These are phyloP conservation scores for Stichodactyla helianthus DNA, from an alignment of 64 coral and sea anemone genomes.

Conservation along the genomic window DNA sequence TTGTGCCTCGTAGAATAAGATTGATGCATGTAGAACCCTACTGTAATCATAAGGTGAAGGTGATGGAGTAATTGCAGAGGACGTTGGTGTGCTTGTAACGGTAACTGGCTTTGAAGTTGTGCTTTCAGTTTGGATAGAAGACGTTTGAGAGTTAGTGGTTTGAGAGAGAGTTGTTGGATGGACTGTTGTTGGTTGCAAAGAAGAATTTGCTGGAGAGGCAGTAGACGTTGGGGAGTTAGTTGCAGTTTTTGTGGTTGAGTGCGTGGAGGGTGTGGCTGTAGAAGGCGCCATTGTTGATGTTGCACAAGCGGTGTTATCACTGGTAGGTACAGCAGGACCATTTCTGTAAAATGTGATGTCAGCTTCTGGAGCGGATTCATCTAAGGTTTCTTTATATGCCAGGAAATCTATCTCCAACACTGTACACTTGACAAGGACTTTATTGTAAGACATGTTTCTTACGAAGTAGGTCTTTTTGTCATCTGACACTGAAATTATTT, in stretches of 20 bases:
- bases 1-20: slow-evolving; percentile 92
- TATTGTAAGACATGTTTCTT: slow-evolving; percentile 54
- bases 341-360: slow-evolving; percentile 28
- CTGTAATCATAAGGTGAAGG: slow-evolving; percentile 45
- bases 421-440: slow-evolving; percentile 13
- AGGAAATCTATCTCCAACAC: slow-evolving; percentile 38
- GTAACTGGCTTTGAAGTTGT: slow-evolving; percentile 23
- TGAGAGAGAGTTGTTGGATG: not conserved
- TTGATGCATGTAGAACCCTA: slow-evolving; percentile 70
- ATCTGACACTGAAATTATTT: not conserved
- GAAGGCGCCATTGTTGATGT: not conserved
- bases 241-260: not conserved
- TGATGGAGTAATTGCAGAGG: slow-evolving; percentile 35
- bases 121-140: not conserved
- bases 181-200: not conserved
- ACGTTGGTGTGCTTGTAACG: not conserved
- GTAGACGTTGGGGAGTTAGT: not conserved
- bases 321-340: not conserved
- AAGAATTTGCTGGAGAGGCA: not conserved
- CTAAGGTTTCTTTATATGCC: not conserved
- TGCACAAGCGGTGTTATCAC: not conserved
- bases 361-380: slow-evolving; percentile 14
- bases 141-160: not conserved
- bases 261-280: not conserved
- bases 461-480: slow-evolving; percentile 30